Percentiles rank a stretch among this genome's conserved stretches.
Evolutionary conservation across 2,888 invertebrate genomes (phyloP).

Genomic region (Brassicogethes aeneus): DNA sequence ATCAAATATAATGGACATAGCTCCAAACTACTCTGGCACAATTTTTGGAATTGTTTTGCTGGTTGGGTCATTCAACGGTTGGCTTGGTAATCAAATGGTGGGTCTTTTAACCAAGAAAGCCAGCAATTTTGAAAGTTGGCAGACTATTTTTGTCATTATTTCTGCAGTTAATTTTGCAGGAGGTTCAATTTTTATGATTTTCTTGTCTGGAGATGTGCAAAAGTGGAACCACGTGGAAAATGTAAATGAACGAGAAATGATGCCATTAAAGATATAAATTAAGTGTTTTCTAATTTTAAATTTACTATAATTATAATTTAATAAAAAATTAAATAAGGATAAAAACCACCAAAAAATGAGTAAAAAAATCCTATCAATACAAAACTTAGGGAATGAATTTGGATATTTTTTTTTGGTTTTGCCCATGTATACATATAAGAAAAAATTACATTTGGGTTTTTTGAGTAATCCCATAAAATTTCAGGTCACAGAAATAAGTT

Average conservation of each 20-base stretch:
- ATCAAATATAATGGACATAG: not conserved
- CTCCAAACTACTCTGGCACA: not conserved
- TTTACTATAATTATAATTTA: too few relatives aligned
- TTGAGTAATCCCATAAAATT: too few relatives aligned
- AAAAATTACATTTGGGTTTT: too few relatives aligned
- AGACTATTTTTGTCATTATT: not conserved
- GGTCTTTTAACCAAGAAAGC: not conserved
- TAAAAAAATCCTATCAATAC: too few relatives aligned
- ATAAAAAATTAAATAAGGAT: too few relatives aligned
- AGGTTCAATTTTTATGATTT: not conserved
- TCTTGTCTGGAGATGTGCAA: not conserved
- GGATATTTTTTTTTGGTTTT: too few relatives aligned
- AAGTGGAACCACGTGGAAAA: not conserved
- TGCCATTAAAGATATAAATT: not conserved
- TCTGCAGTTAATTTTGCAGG: not conserved
- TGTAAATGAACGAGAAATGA: conserved; percentile 2
- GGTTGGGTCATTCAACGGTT: not conserved
- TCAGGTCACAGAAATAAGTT: too few relatives aligned
- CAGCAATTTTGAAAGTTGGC: not conserved
- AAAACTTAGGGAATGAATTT: too few relatives aligned
- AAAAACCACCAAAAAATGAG: too few relatives aligned
- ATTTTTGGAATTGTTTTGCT: not conserved
- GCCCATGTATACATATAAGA: too few relatives aligned
- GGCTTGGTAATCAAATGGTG: not conserved
- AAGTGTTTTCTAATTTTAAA: too few relatives aligned